These are phyloP conservation scores for Antidorcas marsupialis DNA, from an alignment of 2,113 vertebrate species.

Conservation along the genomic window DNA sequence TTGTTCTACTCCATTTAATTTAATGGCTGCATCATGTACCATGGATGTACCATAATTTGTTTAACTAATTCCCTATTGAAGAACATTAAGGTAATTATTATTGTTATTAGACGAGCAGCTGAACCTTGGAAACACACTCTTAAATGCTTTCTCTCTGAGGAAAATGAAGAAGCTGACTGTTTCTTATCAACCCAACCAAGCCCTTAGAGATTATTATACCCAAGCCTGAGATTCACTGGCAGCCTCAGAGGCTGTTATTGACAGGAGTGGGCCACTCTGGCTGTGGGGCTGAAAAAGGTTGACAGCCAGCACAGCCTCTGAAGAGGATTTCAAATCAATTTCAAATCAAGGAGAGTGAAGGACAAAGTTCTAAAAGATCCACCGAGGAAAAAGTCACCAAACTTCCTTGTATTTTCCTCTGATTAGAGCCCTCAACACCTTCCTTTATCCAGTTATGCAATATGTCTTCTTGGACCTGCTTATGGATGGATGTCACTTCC, in stretches of 20 bases:
- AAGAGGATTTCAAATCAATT: not conserved
- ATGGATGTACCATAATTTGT: conserved; percentile 50
- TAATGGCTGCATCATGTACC: conserved; percentile 49
- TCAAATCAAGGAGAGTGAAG: not conserved
- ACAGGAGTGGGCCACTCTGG: not conserved
- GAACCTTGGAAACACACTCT: conserved; percentile 41
- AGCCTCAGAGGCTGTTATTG: not conserved
- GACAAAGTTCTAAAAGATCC: not conserved
- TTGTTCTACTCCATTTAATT: conserved; percentile 53
- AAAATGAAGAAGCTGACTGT: not conserved
- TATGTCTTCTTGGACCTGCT: not conserved
- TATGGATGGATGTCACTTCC: not conserved
- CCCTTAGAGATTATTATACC: not conserved
- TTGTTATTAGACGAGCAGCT: conserved; percentile 44
- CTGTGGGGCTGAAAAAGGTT: not conserved
- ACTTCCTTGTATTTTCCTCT: not conserved
- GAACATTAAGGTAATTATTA: conserved; percentile 67
- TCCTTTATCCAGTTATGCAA: not conserved
- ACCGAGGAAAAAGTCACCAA: not conserved
- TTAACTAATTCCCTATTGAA: conserved; percentile 53
- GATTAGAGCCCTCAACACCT: not conserved
- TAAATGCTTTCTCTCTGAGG: conserved; percentile 10
- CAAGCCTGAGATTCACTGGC: not conserved
- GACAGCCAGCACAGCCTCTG: not conserved
- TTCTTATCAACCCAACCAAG: not conserved